A percentile compares a stretch with the other conserved stretches of the same genome.
Conservation (phyloP, 2,797 vertebrate species). For the Crypturellus tataupa region DNA sequence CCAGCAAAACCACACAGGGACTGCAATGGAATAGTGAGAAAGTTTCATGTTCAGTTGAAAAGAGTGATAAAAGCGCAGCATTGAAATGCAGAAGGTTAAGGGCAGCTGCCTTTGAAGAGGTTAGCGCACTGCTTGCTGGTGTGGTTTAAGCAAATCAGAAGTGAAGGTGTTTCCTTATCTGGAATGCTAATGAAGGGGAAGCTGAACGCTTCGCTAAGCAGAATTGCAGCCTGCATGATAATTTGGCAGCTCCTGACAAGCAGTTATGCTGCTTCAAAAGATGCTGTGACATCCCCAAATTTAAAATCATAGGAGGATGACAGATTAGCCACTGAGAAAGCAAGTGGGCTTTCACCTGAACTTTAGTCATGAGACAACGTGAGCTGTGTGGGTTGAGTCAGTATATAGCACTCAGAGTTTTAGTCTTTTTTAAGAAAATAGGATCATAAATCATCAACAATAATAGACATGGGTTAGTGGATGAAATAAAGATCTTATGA, state of each 20-base stretch:
- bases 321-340: neutral
- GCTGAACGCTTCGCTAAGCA: constrained; percentile 12
- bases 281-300: neutral
- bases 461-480: neutral
- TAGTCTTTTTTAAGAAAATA: neutral
- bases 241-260: constrained; percentile 3
- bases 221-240: constrained; percentile 34
- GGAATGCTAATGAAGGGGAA: constrained; percentile 52
- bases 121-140: constrained; percentile 22
- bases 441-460: neutral
- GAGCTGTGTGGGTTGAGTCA: neutral
- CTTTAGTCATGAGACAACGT: neutral
- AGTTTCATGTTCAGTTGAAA: constrained; percentile 42
- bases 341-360: neutral
- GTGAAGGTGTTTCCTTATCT: constrained; percentile 44
- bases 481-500: neutral
- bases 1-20: neutral
- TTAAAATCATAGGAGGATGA: neutral
- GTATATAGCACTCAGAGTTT: neutral
- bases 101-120: constrained; percentile 36
- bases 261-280: constrained; percentile 21
- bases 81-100: constrained; percentile 23
- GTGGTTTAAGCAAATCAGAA: constrained; percentile 64
- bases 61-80: neutral
- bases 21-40: neutral